A percentile compares a stretch with the other conserved stretches of the same genome.
Evolutionary conservation across 1,140 invertebrate species (phyloP).

Genomic region (Hypsibius dujardini): DNA sequence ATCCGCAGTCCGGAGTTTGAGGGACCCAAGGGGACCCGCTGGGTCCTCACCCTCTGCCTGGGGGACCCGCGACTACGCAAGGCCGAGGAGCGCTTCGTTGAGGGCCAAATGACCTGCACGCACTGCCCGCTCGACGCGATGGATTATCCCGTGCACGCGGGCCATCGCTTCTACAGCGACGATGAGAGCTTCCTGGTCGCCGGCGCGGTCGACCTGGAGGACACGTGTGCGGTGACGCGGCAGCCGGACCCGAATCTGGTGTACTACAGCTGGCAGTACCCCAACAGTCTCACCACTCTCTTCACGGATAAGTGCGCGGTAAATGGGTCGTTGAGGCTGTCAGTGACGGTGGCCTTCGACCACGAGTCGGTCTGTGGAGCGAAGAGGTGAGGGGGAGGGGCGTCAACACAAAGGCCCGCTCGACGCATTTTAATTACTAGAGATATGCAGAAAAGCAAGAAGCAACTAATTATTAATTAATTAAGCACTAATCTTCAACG

Average conservation of each 20-base stretch:
- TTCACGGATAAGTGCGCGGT: background rate
- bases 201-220: background rate
- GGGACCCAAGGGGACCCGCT: background rate
- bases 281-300: background rate
- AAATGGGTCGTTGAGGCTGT: background rate
- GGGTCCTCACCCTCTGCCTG: background rate
- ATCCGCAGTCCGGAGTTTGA: slow-evolving; percentile 5
- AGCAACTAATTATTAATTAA: too few relatives aligned
- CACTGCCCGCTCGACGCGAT: background rate
- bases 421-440: too few relatives aligned
- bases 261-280: slow-evolving; percentile 1
- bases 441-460: too few relatives aligned
- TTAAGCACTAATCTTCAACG: too few relatives aligned
- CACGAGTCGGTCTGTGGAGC: too few relatives aligned
- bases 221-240: background rate
- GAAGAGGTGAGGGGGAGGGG: too few relatives aligned
- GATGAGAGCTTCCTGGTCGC: background rate
- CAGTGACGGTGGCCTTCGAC: background rate
- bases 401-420: too few relatives aligned
- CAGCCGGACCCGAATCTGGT: background rate
- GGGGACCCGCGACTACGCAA: background rate
- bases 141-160: background rate
- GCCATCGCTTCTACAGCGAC: background rate
- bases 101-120: background rate
- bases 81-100: background rate